Evolutionary conservation across 2,888 invertebrate species (phyloP), one percentile per base, ranked within the genome.

Genomic region (Cepaea hortensis): DNA sequence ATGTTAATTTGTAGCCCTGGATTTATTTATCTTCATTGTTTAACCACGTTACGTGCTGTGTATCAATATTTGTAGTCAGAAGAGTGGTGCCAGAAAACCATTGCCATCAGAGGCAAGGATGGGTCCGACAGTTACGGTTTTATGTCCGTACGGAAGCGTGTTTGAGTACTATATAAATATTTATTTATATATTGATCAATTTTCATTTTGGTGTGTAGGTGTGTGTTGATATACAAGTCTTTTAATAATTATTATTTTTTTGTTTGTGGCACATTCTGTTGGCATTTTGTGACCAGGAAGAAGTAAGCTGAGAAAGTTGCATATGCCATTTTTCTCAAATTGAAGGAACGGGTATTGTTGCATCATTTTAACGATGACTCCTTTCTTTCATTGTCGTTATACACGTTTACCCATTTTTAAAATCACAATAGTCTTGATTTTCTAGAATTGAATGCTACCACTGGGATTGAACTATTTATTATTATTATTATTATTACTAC

Each of bases 301-400:
- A 82, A 65, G 76, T 68, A 6, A 72, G 72, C 48, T 79, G 80
- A 85, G 80, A 70, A 86, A 55, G 77, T 86, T 76, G 73, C 68
- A 55, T 87, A 79, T 76, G 61, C 23, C 72, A 77, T 86, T 77
- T 76, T 83, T 76, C 81, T 77, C 46, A 82, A 81, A 87, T 79
- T 84, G 87, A 84, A 87, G 80, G 84, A 62, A 87, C 87, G 87
- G 87, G 87, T 87, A 87, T 84, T 87, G 83, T 84, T 87, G 80
- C 62, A 65, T 86, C 76, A 81, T 86, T 62, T 84, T 72, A 23
- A 84, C 87, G 84, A 84, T 62, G 82, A 77, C 86, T 70, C 82
- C 86, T 83, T 77, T 77, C 70, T 77, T 83, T 82, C 82, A 76
- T 82, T 76, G 20, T 70, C 48, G 15, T 35, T n/a, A n/a, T 75